These are phyloP conservation scores for Carpatolechia fugitivella DNA, from an alignment of 2,888 invertebrate genomes.

Conservation along the genomic window DNA sequence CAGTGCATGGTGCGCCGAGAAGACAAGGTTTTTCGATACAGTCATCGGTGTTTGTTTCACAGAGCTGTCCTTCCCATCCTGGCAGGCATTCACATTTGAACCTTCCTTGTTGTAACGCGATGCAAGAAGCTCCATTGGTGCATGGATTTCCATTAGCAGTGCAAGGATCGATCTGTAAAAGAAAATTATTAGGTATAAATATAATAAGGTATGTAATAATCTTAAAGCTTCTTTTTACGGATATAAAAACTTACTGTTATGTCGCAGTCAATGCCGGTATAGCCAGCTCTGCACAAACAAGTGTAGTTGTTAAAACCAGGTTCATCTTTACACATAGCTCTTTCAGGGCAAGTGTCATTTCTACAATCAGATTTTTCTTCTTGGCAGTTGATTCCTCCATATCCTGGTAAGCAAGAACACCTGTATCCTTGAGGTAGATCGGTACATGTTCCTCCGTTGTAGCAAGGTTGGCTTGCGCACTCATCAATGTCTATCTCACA, in stretches of 20 bases:
- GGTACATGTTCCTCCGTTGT: conserved; percentile 94
- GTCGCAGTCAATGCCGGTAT: conserved; percentile 95
- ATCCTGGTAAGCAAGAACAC: conserved; percentile 92
- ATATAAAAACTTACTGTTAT: conserved; percentile 82
- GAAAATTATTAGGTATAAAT: conserved; percentile 11
- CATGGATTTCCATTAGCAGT: conserved; percentile 94
- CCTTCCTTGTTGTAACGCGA: conserved; percentile 93
- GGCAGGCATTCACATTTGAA: conserved; percentile 97
- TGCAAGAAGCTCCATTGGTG: conserved; percentile 92
- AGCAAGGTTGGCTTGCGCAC: conserved; percentile 95
- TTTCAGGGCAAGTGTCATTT: conserved; percentile 94
- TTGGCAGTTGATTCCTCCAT: conserved; percentile 96
- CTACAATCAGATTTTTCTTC: conserved; percentile 93
- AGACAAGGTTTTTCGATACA: conserved; percentile 96
- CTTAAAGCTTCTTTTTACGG: background rate
- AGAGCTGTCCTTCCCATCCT: conserved; percentile 98
- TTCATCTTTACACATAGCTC: conserved; percentile 98
- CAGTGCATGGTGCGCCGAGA: conserved; percentile 94
- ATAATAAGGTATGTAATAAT: background rate
- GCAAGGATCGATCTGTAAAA: conserved; percentile 90
- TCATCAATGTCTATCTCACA: conserved; percentile 98
- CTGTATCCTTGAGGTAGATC: conserved; percentile 95
- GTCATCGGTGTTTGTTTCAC: conserved; percentile 95
- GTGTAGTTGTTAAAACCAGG: conserved; percentile 93
- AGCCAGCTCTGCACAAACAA: conserved; percentile 96